Evolutionary conservation across 2,113 vertebrate genomes (phyloP).

Genomic region (Periophthalmus modestus): DNA sequence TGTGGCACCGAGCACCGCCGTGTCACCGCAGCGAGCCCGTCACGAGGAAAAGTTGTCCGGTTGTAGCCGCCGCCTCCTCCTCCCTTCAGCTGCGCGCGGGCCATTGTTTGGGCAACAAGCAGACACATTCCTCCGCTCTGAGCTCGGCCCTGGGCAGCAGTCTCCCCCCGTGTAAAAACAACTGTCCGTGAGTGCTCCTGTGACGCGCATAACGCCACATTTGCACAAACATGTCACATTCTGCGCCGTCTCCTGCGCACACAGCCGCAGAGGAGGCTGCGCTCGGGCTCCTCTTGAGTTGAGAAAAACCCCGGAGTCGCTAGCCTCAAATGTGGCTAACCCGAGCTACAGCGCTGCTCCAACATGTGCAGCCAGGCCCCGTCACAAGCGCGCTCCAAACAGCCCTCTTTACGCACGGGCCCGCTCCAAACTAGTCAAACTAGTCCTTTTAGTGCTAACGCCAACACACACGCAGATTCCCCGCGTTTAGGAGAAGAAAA

Average conservation of each 20-base stretch:
- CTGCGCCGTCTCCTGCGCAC: background rate
- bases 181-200: background rate
- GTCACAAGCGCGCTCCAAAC: background rate
- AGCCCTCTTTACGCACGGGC: background rate
- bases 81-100: slow-evolving; percentile 42
- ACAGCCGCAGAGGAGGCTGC: slow-evolving; percentile 4
- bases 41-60: slow-evolving; percentile 53
- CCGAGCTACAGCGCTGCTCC: slow-evolving; percentile 44
- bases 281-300: slow-evolving; percentile 39
- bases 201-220: background rate
- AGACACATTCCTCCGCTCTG: slow-evolving; percentile 66
- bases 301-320: slow-evolving; percentile 42
- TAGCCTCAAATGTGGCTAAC: slow-evolving; percentile 67
- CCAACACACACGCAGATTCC: accelerated
- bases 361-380: slow-evolving; percentile 62
- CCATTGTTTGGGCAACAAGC: slow-evolving; percentile 74
- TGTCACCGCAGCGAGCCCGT: background rate
- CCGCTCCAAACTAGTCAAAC: background rate
- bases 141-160: slow-evolving; percentile 55
- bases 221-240: background rate
- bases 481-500: background rate
- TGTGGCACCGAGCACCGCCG: no score
- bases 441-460: accelerated
- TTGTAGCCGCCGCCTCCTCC: slow-evolving; percentile 18
- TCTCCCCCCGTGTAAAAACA: background rate